Conservation (phyloP, 2,113 vertebrate genomes). For the Aptenodytes forsteri region DNA sequence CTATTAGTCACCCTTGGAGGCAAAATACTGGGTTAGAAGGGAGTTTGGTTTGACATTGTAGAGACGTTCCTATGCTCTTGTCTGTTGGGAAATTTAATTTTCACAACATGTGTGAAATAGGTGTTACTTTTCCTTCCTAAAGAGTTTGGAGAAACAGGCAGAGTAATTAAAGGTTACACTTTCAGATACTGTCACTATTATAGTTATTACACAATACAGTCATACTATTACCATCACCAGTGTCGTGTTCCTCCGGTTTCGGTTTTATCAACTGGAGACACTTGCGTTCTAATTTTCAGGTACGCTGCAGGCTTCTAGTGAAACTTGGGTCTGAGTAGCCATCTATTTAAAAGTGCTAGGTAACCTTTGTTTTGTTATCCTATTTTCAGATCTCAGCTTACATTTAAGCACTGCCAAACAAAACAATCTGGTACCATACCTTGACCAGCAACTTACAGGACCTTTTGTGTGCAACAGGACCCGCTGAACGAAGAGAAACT, state of each 20-base stretch:
- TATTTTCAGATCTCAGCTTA: neutral
- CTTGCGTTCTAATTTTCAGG: slow-evolving; percentile 7
- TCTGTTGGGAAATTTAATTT: slow-evolving; percentile 5
- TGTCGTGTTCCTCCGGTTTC: neutral
- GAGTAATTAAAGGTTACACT: slow-evolving; percentile 46
- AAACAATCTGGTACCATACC: neutral
- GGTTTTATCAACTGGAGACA: neutral
- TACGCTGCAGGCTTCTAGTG: neutral
- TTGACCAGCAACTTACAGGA: neutral
- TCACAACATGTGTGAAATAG: neutral
- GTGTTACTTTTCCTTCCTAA: slow-evolving; percentile 15
- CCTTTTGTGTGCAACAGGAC: neutral
- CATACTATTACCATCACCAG: neutral
- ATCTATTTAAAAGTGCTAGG: neutral
- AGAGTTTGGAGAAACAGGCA: slow-evolving; percentile 7
- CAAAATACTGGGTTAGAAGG: neutral
- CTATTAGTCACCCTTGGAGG: neutral
- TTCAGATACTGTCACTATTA: neutral
- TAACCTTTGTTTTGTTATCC: neutral
- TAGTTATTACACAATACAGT: slow-evolving; percentile 23
- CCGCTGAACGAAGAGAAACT: neutral
- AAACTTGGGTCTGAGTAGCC: neutral
- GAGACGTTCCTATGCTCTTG: neutral
- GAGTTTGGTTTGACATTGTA: neutral
- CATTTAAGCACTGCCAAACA: neutral